A percentile compares a stretch with the other conserved stretches of the same genome.
phyloP scores from a whole-genome alignment of 2,888 invertebrate species.

The Acronicta alni region DNA sequence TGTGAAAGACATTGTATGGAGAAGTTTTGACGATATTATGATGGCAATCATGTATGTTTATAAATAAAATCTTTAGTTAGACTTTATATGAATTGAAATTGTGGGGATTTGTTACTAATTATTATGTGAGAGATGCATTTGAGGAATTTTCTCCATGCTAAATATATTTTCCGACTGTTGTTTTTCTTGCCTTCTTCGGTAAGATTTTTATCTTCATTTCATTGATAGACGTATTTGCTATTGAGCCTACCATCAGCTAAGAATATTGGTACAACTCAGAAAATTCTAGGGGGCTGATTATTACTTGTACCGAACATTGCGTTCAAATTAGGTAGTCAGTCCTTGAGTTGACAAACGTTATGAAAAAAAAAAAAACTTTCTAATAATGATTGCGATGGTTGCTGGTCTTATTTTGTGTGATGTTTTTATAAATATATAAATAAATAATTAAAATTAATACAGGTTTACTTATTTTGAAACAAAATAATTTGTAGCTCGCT shows the following conservation, averaged over 20 bases:
- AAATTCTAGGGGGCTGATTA: too few relatives aligned
- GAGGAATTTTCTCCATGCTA: slow-evolving; percentile 9
- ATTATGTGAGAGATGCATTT: slow-evolving; percentile 5
- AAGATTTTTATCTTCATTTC: background rate
- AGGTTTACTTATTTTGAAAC: slow-evolving; percentile 22
- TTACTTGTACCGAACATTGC: too few relatives aligned
- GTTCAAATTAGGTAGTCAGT: too few relatives aligned
- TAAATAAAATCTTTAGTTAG: slow-evolving; percentile 51
- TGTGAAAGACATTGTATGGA: slow-evolving; percentile 34
- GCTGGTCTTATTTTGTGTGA: slow-evolving; percentile 35
- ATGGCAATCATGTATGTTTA: slow-evolving; percentile 43
- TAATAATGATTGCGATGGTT: slow-evolving; percentile 13
- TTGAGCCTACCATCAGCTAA: background rate
- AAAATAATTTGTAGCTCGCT: slow-evolving; percentile 19
- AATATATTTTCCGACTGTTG: slow-evolving; percentile 6
- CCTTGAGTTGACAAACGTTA: too few relatives aligned
- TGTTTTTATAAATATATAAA: slow-evolving; percentile 43
- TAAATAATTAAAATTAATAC: slow-evolving; percentile 36
- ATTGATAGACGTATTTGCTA: too few relatives aligned
- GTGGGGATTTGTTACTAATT: slow-evolving; percentile 38
- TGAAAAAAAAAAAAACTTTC: slow-evolving; percentile 5
- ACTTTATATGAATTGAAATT: slow-evolving; percentile 41
- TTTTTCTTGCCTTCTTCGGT: slow-evolving; percentile 20
- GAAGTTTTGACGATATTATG: slow-evolving; percentile 24
- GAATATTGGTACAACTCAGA: too few relatives aligned